These are phyloP conservation scores for Blastobasis adustella DNA, from an alignment of 2,888 invertebrate species.

Conservation along the genomic window DNA sequence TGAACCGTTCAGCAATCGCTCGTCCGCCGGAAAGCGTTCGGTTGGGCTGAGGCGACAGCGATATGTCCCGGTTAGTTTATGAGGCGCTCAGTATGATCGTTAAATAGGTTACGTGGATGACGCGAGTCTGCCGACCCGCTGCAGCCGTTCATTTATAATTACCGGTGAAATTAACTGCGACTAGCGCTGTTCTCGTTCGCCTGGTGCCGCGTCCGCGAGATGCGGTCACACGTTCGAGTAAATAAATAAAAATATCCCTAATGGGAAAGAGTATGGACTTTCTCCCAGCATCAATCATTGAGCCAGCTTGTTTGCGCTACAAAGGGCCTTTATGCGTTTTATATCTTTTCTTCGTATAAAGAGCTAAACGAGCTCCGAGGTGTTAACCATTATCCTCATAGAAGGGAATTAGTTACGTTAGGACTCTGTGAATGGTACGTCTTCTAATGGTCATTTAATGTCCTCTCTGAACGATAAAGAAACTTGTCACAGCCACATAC, in stretches of 20 bases:
- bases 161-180: too few relatives aligned
- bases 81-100: neutral
- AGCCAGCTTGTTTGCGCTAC: conserved; percentile 13
- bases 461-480: too few relatives aligned
- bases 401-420: conserved; percentile 23
- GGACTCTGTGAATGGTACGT: neutral
- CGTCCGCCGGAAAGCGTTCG: too few relatives aligned
- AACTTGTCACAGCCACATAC: too few relatives aligned
- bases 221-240: conserved; percentile 10
- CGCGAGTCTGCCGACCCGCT: neutral
- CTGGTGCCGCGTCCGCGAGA: too few relatives aligned
- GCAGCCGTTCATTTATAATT: too few relatives aligned
- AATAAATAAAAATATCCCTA: conserved; percentile 9
- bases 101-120: neutral
- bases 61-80: neutral
- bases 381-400: conserved; percentile 21
- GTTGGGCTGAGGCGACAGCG: too few relatives aligned
- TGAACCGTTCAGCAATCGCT: neutral
- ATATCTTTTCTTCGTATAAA: conserved; percentile 9
- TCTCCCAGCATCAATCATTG: conserved; percentile 28
- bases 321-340: conserved; percentile 18
- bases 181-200: too few relatives aligned
- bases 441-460: too few relatives aligned
- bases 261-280: conserved; percentile 23
- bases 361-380: conserved; percentile 16